Percentiles rank a stretch among this genome's conserved stretches.
phyloP scores from a whole-genome alignment of 2,888 invertebrate species.

The Luperina nickerlii region DNA sequence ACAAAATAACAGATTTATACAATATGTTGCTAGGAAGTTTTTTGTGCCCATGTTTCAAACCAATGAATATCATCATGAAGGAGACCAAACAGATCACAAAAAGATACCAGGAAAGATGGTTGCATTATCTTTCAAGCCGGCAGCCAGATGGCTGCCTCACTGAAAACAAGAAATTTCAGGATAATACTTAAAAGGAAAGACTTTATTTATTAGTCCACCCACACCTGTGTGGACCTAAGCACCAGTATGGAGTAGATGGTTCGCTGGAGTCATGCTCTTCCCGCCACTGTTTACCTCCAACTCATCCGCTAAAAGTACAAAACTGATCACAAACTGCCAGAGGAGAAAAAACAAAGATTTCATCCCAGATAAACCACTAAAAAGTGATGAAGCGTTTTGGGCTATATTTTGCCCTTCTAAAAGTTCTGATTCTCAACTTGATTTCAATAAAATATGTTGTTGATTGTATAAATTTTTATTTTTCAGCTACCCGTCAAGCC shows the following conservation, averaged over 20 bases:
- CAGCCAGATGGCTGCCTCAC: no score
- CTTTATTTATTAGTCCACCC: background rate
- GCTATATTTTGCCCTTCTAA: background rate
- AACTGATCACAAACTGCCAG: background rate
- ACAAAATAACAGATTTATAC: no score
- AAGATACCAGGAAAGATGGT: background rate
- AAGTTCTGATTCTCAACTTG: background rate
- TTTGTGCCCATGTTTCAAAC: no score
- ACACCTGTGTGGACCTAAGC: background rate
- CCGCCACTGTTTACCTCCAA: background rate
- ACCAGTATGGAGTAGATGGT: background rate
- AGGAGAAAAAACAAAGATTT: background rate
- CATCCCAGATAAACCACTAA: background rate
- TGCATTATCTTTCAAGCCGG: no score
- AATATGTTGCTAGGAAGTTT: no score
- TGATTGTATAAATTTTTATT: conserved; percentile 29
- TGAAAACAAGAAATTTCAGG: background rate
- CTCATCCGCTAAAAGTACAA: background rate
- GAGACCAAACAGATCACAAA: background rate
- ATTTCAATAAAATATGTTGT: background rate
- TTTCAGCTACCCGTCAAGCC: conserved; percentile 80
- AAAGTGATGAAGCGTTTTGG: background rate
- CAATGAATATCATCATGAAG: background rate
- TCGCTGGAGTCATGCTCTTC: background rate
- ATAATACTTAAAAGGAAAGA: background rate